Evolutionary conservation across 2,113 vertebrate species (phyloP), one percentile per base, ranked within the genome.

Genomic region (Syngnathoides biaculeatus): DNA sequence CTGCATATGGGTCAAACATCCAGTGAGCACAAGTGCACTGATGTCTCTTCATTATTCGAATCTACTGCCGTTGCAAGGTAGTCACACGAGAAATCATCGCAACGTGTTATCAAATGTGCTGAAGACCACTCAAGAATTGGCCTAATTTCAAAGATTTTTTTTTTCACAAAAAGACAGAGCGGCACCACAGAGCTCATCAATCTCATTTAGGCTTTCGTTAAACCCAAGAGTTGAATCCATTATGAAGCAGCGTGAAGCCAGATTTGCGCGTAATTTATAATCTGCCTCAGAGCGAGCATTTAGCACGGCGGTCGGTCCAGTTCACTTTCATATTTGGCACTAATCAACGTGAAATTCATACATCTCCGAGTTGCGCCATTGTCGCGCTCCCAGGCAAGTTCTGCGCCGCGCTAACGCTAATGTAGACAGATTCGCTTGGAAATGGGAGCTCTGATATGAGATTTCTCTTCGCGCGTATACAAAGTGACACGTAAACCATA

Each of bases 231-330:
- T 80, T 77, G 59, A 67, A 56, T 58, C 26, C 66, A 43, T 77
- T 71, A 75, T 76, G 47, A 77, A 73, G 22, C 76, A 39, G 47
- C 64, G 42, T 57, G 47, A 70, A 58, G 66, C 1, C 68, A 72
- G 27, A 76, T 75, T 73, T 66, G 60, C 78, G 72, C 53, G 64
- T 78, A 75, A 82, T 81, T 81, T 69, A 74, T 58, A 50, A 45
- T 65, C 48, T 62, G 74, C 76, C 78, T 59, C 61, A 14, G 27
- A 85, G 82, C 40, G 27, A 30, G 61, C 20, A 62, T 77, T 81
- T 70, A 75, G 64, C 58, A 35, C 68, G 1, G 22, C 55, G 75
- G 68, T 75, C 67, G 19, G 5, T 69, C 52, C 71, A 73, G 60
- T 65, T 65, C 3, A 56, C 72, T 72, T 79, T 52, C 43, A 60